Base-by-base conservation (phyloP, 2,113 vertebrate species). In the Microcebus jonahi region DNA sequence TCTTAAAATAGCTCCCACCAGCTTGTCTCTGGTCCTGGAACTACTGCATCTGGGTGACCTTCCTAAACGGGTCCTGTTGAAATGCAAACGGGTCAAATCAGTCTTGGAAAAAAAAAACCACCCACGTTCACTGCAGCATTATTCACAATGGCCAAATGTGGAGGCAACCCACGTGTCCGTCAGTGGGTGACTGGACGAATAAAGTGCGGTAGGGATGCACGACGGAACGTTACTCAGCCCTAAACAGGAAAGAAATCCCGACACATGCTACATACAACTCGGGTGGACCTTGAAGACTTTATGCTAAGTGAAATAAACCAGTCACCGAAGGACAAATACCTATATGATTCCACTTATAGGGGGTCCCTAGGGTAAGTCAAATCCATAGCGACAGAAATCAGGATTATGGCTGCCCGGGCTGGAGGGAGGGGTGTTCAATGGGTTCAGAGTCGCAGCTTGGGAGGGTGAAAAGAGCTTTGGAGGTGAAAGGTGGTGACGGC, bases 301-400 rank as follows among this genome's bases (percentile, higher is more conserved):
- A 65, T 1, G 27, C 61, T 79, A 29, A 65, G 12, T n/a, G 53
- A 68, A 70, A 63, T 15, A 50, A 75, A 45, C 25, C 68, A 75
- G 91, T 55, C 80, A 86, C 48, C n/a, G 75, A 89, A 90, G 55
- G 50, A 42, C n/a, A 80, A 68, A 84, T 8, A 42, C 42, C 20
- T 20, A 3, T 15, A 2, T 27, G 42, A 53, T 39, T 42, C 42
- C 29, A 25, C 14, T 48, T 17, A 12, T 1, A 36, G 20, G 82
- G 15, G 21, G 8, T 21, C 17, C 42, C 27, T 6, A 27, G 63
- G 50, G 65, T 1, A 42, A 42, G 31, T 25, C 45, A 17, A 53
- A 59, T n/a, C 57, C 59, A 23, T 13, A 73, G 17, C 61, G 63
- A 65, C 39, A 34, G 59, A 17, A 89, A 83, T 29, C 0, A n/a